phyloP scores from a whole-genome alignment of 1,140 invertebrate species.

The Psix sp. region DNA sequence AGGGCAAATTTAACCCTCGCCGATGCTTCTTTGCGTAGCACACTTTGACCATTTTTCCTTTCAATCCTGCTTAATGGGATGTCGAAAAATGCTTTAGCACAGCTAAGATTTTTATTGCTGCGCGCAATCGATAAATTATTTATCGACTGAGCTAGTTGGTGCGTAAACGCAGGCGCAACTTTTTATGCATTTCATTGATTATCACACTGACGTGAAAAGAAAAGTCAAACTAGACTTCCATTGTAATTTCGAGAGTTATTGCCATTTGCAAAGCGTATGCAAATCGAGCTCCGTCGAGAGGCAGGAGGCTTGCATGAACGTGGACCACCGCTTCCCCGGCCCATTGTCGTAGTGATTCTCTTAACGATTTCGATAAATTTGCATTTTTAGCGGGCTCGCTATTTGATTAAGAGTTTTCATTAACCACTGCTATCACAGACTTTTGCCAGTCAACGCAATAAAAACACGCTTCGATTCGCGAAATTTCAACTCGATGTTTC shows the following conservation, averaged over 20 bases:
- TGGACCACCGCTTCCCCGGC: conserved; percentile 40
- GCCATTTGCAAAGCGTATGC: conserved; percentile 60
- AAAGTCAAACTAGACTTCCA: conserved; percentile 54
- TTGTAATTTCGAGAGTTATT: conserved; percentile 61
- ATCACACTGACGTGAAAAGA: conserved; percentile 52
- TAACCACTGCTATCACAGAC: conserved; percentile 59
- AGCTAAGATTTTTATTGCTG: conserved; percentile 55
- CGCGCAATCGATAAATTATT: conserved; percentile 51
- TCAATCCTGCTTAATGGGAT: conserved; percentile 57
- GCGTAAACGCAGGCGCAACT: conserved; percentile 17
- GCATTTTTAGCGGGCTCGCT: conserved; percentile 64
- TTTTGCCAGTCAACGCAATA: conserved; percentile 50
- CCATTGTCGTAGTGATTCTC: conserved; percentile 53
- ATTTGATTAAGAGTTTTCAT: conserved; percentile 66
- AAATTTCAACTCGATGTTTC: conserved; percentile 23
- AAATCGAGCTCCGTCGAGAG: conserved; percentile 56
- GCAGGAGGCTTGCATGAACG: conserved; percentile 55
- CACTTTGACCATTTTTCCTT: conserved; percentile 56
- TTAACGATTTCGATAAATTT: conserved; percentile 62
- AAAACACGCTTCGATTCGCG: conserved; percentile 50
- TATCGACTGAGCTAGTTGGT: conserved; percentile 7
- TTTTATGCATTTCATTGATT: conserved; percentile 54
- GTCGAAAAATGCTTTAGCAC: conserved; percentile 54
- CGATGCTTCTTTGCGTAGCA: conserved; percentile 45
- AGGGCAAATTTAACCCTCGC: conserved; percentile 56